phyloP scores from a whole-genome alignment of 2,888 invertebrate genomes.

The Sycophila texana region DNA sequence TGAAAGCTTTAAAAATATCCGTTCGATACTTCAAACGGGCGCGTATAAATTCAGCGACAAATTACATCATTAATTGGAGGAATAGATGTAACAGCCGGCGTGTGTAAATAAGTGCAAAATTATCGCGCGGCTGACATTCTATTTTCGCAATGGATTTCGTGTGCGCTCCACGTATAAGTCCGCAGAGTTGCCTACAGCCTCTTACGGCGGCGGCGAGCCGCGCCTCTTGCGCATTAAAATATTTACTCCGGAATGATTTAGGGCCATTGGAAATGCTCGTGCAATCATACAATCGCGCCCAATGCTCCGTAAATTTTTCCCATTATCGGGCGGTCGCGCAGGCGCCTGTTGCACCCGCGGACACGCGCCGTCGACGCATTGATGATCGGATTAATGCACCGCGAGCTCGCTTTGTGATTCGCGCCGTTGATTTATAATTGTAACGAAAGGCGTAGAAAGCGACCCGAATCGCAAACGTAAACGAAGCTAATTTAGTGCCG shows the following conservation, averaged over 20 bases:
- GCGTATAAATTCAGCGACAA: not conserved
- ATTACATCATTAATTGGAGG: slow-evolving; percentile 10
- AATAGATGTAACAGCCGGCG: not conserved
- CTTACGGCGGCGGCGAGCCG: not conserved
- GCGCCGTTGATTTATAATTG: slow-evolving; percentile 7
- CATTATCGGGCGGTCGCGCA: slow-evolving; percentile 8
- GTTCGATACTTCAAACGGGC: not conserved
- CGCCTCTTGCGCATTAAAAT: slow-evolving; percentile 28
- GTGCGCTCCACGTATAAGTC: no score
- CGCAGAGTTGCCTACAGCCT: no score
- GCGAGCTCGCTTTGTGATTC: slow-evolving; percentile 2
- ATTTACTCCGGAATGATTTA: slow-evolving; percentile 38
- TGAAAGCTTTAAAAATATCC: not conserved
- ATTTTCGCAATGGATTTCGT: no score
- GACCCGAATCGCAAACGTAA: slow-evolving; percentile 3
- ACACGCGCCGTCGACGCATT: not conserved
- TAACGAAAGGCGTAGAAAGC: slow-evolving; percentile 2
- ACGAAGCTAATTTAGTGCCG: not conserved
- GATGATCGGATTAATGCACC: slow-evolving; percentile 21
- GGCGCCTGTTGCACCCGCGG: no score
- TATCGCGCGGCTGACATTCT: slow-evolving; percentile 4
- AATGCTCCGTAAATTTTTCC: not conserved
- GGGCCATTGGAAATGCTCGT: slow-evolving; percentile 5
- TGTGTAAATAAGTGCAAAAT: slow-evolving; percentile 24
- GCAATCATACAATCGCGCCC: not conserved